Evolutionary conservation across 2,113 vertebrate species (phyloP).

Genomic region (Heterotilapia buettikoferi): DNA sequence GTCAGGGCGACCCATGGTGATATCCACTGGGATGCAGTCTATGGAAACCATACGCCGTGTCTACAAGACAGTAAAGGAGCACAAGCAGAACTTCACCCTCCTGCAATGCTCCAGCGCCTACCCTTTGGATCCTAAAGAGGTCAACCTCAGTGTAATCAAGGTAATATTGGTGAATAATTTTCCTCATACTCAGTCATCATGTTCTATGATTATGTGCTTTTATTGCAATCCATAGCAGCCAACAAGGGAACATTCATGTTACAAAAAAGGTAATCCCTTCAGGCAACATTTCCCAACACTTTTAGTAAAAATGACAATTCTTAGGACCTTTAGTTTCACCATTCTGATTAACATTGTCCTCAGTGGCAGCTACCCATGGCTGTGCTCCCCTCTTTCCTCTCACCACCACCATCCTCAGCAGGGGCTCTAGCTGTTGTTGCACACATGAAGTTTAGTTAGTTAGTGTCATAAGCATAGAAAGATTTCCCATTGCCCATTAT

Average conservation of each 20-base stretch:
- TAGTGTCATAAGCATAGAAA: not conserved
- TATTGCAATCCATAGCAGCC: not conserved
- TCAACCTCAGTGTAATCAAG: not conserved
- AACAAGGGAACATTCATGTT: not conserved
- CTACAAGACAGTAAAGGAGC: not conserved
- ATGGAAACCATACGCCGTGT: not conserved
- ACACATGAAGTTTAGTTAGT: not conserved
- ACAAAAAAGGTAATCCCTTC: not conserved
- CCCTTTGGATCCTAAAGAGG: not conserved
- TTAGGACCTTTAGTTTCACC: not conserved
- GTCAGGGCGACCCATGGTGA: not conserved
- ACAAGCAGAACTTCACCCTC: not conserved
- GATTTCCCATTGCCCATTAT: not conserved
- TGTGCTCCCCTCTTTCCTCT: no score
- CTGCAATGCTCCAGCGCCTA: not conserved
- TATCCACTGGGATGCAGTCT: not conserved
- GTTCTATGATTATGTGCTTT: not conserved
- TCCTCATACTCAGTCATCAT: not conserved
- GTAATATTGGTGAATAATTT: not conserved
- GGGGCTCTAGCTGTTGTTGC: not conserved
- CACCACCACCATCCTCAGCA: no score
- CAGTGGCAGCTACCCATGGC: not conserved
- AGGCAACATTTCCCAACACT: not conserved
- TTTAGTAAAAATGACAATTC: not conserved
- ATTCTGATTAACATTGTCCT: not conserved